phyloP scores from a whole-genome alignment of 2,113 vertebrate genomes.

The Aldabrachelys gigantea region DNA sequence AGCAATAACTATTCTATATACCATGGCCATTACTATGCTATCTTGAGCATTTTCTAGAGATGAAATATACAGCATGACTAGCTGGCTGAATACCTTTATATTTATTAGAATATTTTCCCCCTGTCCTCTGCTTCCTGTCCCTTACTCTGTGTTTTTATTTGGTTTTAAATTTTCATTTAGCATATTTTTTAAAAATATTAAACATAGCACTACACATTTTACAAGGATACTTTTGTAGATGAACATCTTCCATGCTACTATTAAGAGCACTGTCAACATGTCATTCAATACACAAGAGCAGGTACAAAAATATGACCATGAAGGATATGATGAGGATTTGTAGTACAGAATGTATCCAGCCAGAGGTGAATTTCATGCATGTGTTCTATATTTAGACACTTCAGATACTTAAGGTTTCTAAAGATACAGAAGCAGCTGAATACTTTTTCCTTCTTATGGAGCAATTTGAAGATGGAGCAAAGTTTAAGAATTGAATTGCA shows the following conservation, averaged over 20 bases:
- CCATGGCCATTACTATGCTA: not conserved
- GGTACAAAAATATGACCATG: slow-evolving; percentile 17
- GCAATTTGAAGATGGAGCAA: not conserved
- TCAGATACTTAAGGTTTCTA: not conserved
- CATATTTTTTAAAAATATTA: slow-evolving; percentile 42
- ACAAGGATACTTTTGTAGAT: slow-evolving; percentile 40
- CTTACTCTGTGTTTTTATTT: slow-evolving; percentile 20
- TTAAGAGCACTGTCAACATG: not conserved
- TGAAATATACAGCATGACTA: not conserved
- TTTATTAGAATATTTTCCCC: slow-evolving; percentile 26
- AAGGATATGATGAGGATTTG: slow-evolving; percentile 32
- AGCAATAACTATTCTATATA: not conserved
- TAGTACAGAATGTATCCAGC: slow-evolving; percentile 19
- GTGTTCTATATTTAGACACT: slow-evolving; percentile 1
- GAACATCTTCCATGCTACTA: slow-evolving; percentile 28
- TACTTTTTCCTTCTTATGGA: not conserved
- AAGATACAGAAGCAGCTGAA: not conserved
- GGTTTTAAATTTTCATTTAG: slow-evolving; percentile 45
- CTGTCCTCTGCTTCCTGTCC: not conserved
- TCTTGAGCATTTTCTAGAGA: slow-evolving; percentile 24
- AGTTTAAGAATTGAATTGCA: not conserved
- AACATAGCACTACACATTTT: slow-evolving; percentile 30
- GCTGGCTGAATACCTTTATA: slow-evolving; percentile 10
- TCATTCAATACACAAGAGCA: slow-evolving; percentile 43
- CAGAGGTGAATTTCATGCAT: not conserved